Evolutionary conservation across 2,113 vertebrate genomes (phyloP), one percentile per base, ranked within the genome.

Genomic region (Cinclus cinclus): DNA sequence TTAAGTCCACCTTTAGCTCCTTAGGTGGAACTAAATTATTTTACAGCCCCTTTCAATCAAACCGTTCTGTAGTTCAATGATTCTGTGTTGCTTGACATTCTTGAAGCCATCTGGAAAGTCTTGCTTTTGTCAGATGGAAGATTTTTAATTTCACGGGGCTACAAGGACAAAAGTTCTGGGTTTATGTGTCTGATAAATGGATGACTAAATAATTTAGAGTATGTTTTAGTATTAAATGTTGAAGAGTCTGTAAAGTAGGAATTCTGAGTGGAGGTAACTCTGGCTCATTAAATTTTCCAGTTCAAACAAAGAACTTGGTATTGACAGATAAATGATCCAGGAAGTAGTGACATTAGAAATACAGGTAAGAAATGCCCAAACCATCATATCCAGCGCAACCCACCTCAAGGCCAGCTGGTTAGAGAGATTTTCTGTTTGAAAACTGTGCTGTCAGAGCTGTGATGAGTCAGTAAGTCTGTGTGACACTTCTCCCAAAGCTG

Each of bases 111-210:
- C 31, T 93, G 23, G 42, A 62, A 87, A 67, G 33, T 44, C 23
- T 7, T 22, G 12, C 3, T 76, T 46, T 65, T 64, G 39, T 79
- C 78, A 73, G 31, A 21, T 76, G 31, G 0, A 5, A 58, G 7
- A 5, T 69, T 44, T 73, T 69, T 1, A 10, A 25, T 80, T 80
- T 93, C 67, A 33, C 0, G 0, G 13, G 28, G 31, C 37, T 41
- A 12, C 31, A 73, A 85, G 55, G 79, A 69, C 39, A 16, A 9
- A 83, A 65, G 14, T 53, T 83, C 39, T 19, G 21, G 3, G 14
- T 73, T 94, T 83, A n/a, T 73, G 22, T 52, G 21, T 88, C 88
- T 49, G 70, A 58, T 23, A 90, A 94, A 69, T 44, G 35, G 35
- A 47, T 10, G 16, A 60, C 70, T 69, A 41, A 53, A 28, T 63